Evolutionary conservation across 2,888 invertebrate genomes (phyloP).

Genomic region (Emmelina monodactyla): DNA sequence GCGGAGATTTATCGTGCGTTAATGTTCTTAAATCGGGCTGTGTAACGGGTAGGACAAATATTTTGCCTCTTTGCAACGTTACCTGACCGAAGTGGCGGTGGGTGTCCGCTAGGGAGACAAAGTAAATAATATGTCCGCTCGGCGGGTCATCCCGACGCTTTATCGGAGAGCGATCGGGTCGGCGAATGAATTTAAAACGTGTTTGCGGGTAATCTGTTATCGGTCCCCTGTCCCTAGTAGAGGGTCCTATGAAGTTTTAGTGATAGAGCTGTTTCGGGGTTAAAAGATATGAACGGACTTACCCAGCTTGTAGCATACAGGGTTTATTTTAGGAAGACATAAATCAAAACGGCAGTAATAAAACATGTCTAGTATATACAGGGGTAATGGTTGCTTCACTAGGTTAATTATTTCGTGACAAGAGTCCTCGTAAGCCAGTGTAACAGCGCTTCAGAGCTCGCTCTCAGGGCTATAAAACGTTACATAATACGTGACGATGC

Average conservation of each 20-base stretch:
- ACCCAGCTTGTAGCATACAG: neutral
- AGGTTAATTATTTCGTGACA: constrained; percentile 62
- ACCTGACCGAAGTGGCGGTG: constrained; percentile 61
- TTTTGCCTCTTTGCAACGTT: constrained; percentile 61
- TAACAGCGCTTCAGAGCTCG: constrained; percentile 56
- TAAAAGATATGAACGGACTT: constrained; percentile 39
- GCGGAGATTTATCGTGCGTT: constrained; percentile 19
- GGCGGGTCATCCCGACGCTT: constrained; percentile 60
- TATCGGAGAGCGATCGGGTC: constrained; percentile 65
- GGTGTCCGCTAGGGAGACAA: constrained; percentile 53
- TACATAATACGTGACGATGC: constrained; percentile 58
- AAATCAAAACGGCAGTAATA: constrained; percentile 19
- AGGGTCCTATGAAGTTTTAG: too few species aligned
- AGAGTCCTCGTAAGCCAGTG: constrained; percentile 58
- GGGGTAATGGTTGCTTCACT: constrained; percentile 43
- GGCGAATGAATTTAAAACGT: constrained; percentile 67
- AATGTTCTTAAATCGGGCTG: constrained; percentile 55
- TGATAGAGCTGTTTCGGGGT: too few species aligned
- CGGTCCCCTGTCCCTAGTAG: constrained; percentile 67
- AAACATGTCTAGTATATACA: constrained; percentile 15
- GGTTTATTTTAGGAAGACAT: neutral
- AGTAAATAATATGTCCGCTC: constrained; percentile 65
- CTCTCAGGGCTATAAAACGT: constrained; percentile 54
- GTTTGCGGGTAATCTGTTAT: constrained; percentile 68
- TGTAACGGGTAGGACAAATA: constrained; percentile 58